A percentile compares a stretch with the other conserved stretches of the same genome.
Evolutionary conservation across 1,140 invertebrate genomes (phyloP).

Genomic region (Drosophila elegans): DNA sequence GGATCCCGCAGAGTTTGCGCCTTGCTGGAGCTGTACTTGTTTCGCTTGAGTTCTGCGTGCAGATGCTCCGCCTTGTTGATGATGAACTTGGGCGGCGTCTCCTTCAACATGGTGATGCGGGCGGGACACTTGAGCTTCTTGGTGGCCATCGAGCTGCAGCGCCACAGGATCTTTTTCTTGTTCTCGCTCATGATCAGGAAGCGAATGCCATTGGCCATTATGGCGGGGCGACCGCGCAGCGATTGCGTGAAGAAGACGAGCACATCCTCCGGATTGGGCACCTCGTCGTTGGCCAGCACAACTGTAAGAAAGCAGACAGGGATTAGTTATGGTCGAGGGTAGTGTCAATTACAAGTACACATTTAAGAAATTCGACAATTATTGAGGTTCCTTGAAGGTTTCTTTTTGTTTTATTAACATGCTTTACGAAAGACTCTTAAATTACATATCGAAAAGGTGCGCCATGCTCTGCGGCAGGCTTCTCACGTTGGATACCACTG

Average conservation of each 20-base stretch:
- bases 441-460: conserved; percentile 61
- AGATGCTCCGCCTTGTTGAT: conserved; percentile 80
- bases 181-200: conserved; percentile 84
- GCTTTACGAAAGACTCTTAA: conserved; percentile 48
- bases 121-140: conserved; percentile 84
- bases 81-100: conserved; percentile 80
- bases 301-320: conserved; percentile 59
- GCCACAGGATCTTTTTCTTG: conserved; percentile 84
- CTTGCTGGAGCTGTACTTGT: conserved; percentile 81
- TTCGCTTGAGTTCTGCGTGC: conserved; percentile 80
- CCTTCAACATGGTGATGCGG: conserved; percentile 83
- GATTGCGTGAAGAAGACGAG: conserved; percentile 83
- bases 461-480: conserved; percentile 35
- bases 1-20: conserved; percentile 52
- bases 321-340: conserved; percentile 26
- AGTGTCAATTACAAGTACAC: neutral
- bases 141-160: conserved; percentile 84
- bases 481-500: conserved; percentile 24
- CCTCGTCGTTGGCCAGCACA: conserved; percentile 77
- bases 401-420: conserved; percentile 59
- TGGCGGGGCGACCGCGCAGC: conserved; percentile 78
- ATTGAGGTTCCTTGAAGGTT: conserved; percentile 2
- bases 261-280: conserved; percentile 80
- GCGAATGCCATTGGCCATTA: conserved; percentile 82
- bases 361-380: conserved; percentile 37